phyloP scores from a whole-genome alignment of 2,113 vertebrate species.

The Recurvirostra avosetta region DNA sequence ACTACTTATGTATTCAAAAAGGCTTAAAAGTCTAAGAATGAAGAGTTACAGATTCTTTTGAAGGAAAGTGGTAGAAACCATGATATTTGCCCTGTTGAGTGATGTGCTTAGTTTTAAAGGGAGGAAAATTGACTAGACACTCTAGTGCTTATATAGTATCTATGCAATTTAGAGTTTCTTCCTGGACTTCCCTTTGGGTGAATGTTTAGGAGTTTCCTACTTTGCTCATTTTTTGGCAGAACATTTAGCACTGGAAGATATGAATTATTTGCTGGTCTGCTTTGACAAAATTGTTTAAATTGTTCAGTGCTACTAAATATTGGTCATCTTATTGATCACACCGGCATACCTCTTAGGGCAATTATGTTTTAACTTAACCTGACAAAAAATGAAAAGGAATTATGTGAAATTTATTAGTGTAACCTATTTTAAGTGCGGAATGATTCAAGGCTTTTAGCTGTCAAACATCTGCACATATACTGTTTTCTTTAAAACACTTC shows the following conservation, averaged over 20 bases:
- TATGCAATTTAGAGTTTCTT: neutral
- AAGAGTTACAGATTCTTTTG: neutral
- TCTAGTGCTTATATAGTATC: too few species aligned
- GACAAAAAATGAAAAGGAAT: neutral
- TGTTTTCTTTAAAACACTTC: neutral
- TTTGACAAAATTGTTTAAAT: neutral
- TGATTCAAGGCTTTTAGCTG: neutral
- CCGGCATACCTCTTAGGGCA: neutral
- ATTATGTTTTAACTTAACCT: neutral
- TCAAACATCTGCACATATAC: neutral
- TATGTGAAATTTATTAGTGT: neutral
- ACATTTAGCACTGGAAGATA: neutral
- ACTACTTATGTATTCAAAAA: conserved; percentile 43
- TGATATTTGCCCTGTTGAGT: neutral
- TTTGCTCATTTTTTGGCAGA: neutral
- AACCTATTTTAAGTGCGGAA: neutral
- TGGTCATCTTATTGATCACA: neutral
- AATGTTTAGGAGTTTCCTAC: neutral
- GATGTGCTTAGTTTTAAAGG: neutral
- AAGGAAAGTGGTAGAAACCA: neutral
- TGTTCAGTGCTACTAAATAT: neutral
- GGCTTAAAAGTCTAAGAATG: conserved; percentile 42
- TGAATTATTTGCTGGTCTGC: neutral
- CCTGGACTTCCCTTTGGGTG: neutral
- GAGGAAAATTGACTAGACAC: neutral